These are phyloP conservation scores for Agriopis aurantiaria DNA, from an alignment of 2,888 invertebrate species.

Conservation along the genomic window DNA sequence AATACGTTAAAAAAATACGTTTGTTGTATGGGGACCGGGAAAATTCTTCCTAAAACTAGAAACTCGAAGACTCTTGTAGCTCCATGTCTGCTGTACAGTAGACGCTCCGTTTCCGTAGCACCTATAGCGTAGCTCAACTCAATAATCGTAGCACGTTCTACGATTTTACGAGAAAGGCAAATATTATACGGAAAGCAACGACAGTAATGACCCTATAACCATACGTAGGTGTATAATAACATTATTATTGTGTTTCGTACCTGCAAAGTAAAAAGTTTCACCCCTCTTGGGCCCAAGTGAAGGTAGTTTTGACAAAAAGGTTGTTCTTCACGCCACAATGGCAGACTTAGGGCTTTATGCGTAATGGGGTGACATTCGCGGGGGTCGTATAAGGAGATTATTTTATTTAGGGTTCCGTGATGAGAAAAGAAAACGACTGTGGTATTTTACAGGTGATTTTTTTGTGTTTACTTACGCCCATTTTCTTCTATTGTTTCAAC, in stretches of 20 bases:
- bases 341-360: slow-evolving; percentile 46
- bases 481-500: too few species aligned
- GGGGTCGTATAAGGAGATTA: slow-evolving; percentile 53
- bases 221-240: neutral
- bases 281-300: slow-evolving; percentile 19
- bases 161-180: too few species aligned
- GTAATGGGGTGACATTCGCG: slow-evolving; percentile 56
- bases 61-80: too few species aligned
- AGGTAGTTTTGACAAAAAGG: slow-evolving; percentile 43
- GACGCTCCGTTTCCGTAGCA: too few species aligned
- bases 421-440: neutral
- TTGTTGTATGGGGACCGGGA: too few species aligned
- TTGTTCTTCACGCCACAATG: slow-evolving; percentile 48
- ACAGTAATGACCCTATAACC: neutral
- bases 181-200: neutral
- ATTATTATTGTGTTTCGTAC: neutral
- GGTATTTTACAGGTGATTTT: too few species aligned
- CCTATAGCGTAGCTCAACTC: too few species aligned
- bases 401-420: slow-evolving; percentile 40
- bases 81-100: too few species aligned
- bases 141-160: too few species aligned
- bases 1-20: too few species aligned
- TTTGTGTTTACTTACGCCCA: too few species aligned
- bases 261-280: neutral
- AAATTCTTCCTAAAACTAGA: too few species aligned